phyloP scores from a whole-genome alignment of 92 coral and sea anemone genomes.

The Actinernus sp. region DNA sequence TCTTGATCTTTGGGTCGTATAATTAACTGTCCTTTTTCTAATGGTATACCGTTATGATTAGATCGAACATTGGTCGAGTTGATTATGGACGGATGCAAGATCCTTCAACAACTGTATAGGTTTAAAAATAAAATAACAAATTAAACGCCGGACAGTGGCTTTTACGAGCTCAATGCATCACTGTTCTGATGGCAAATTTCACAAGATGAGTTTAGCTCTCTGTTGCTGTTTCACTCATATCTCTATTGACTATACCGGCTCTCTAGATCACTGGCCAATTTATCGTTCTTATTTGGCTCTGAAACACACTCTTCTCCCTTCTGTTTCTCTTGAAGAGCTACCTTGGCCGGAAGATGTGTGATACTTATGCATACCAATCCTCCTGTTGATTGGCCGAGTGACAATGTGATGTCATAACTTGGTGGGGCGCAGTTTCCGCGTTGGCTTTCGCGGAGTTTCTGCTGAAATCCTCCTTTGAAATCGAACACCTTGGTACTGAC shows the following conservation, averaged over 20 bases:
- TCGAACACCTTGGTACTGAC: conserved; percentile 79
- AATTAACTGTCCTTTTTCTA: too few relatives aligned
- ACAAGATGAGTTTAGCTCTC: too few relatives aligned
- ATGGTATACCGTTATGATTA: too few relatives aligned
- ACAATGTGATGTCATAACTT: conserved; percentile 59
- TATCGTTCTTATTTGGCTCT: conserved; percentile 63
- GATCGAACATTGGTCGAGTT: too few relatives aligned
- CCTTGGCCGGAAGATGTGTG: conserved; percentile 63
- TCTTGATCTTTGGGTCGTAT: too few relatives aligned
- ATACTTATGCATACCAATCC: conserved; percentile 70
- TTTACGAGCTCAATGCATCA: too few relatives aligned
- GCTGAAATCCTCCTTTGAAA: conserved; percentile 52
- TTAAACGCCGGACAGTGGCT: too few relatives aligned
- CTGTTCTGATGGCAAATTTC: too few relatives aligned
- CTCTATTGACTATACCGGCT: background rate
- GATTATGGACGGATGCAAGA: too few relatives aligned
- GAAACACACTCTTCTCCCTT: conserved; percentile 47
- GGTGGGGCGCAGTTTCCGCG: conserved; percentile 57
- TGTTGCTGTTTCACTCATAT: too few relatives aligned
- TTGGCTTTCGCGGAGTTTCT: conserved; percentile 31
- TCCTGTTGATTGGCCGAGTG: conserved; percentile 53
- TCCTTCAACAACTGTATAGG: too few relatives aligned
- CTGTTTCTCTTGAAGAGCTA: conserved; percentile 21
- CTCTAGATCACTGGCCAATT: conserved; percentile 26
- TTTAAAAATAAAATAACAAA: too few relatives aligned